Base-by-base conservation (phyloP, 64 coral and sea anemone genomes). In the Porites australiensis region DNA sequence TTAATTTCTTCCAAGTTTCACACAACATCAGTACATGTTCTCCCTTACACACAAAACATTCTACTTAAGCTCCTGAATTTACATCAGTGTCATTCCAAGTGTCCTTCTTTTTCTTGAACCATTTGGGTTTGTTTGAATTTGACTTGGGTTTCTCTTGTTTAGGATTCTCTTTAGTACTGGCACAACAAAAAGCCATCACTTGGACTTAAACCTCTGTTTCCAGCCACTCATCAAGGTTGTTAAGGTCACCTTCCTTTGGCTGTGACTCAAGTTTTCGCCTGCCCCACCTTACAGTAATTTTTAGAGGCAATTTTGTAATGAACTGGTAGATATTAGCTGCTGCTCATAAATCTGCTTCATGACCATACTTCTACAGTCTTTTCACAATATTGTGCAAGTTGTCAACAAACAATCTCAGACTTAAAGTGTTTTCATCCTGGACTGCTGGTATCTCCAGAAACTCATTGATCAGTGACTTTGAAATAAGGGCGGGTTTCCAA, bases 1-100 rank as follows among this genome's bases (percentile, higher is more conserved):
- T 78, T 55, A 21, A 8, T 43, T 78, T 82, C 88, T 21, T 90
- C 88, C 77, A 90, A 70, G 59, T 81, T 70, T 90, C 77, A 63
- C 71, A 82, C 14, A 6, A 19, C 8, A 37, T 48, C 10, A 82
- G 3, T 19, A 0, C 54, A 63, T 88, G 71, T 16, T 74, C 73
- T 64, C 58, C 58, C 8, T 88, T 63, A 44, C 72, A 88, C 2
- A 88, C 44, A 27, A 8, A 43, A 74, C 86, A 88, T 64, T 77
- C 74, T 7, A 16, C 7, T 20, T 64, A 64, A 22, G 15, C 45
- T 45, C 22, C 55, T 58, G 70, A 61, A 66, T 37, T 58, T n/a
- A n/a, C 19, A 20, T 9, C 8, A 3, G 67, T 87, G 43, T 68
- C 44, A 10, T 54, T 71, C 48, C 12, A 21, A 13, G 50, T 0